Conservation (phyloP, 2,888 invertebrate species). For the Cheilosia scutellata region DNA sequence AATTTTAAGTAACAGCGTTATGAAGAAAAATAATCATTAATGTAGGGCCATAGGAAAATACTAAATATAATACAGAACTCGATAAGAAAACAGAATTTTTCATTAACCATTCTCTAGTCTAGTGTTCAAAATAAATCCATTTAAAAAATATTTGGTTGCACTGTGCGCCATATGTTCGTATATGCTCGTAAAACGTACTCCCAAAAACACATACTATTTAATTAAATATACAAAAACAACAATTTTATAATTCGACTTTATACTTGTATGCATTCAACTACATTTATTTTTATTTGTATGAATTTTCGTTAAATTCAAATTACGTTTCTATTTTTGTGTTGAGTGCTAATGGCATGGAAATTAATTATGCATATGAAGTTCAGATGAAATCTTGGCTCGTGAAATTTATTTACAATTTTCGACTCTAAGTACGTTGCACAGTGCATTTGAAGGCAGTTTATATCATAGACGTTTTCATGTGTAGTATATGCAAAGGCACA, state of each 20-base stretch:
- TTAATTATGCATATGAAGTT: constrained; percentile 69
- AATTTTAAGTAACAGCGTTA: no score
- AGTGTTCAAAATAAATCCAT: no score
- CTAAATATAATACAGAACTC: no score
- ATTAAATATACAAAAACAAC: constrained; percentile 20
- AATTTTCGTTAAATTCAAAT: constrained; percentile 52
- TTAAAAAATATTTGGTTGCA: constrained; percentile 13
- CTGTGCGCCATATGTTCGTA: constrained; percentile 14
- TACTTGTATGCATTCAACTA: constrained; percentile 35
- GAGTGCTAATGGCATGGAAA: constrained; percentile 61
- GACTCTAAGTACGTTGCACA: constrained; percentile 12
- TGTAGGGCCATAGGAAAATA: no score
- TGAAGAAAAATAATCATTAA: no score
- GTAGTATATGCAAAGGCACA: neutral
- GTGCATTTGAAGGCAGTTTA: neutral
- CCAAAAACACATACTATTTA: constrained; percentile 9
- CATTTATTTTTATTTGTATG: constrained; percentile 36
- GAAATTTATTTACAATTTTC: constrained; percentile 41
- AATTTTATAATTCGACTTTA: constrained; percentile 44
- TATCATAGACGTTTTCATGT: neutral
- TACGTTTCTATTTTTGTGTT: constrained; percentile 52
- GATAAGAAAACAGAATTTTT: no score
- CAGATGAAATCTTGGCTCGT: constrained; percentile 55
- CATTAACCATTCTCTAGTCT: no score
- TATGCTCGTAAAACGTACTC: neutral